Conservation (phyloP, 2,113 vertebrate species). For the Prunella fulvescens region DNA sequence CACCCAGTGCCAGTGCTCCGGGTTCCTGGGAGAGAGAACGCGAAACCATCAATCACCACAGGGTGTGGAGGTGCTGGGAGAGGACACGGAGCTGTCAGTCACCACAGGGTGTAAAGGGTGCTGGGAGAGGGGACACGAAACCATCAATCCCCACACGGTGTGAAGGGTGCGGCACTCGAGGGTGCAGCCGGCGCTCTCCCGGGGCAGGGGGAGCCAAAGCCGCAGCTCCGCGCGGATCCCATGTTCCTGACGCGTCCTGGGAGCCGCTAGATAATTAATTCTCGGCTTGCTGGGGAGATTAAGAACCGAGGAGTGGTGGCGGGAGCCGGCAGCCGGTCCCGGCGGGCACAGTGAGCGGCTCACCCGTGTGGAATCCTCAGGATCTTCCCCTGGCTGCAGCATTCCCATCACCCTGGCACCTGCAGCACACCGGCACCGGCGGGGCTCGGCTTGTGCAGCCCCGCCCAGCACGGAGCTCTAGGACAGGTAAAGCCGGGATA, state of each 20-base stretch:
- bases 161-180: accelerated
- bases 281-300: neutral
- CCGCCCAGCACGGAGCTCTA: neutral
- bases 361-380: neutral
- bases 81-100: no score
- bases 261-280: neutral
- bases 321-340: accelerated
- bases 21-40: neutral
- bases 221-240: accelerated
- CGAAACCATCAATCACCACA: neutral
- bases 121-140: no score
- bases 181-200: neutral
- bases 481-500: neutral
- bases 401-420: neutral
- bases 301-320: accelerated
- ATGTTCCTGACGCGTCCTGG: accelerated
- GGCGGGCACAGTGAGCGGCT: accelerated
- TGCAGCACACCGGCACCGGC: accelerated
- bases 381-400: neutral
- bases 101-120: no score
- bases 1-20: accelerated
- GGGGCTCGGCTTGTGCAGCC: accelerated
- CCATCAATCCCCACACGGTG: neutral
- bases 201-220: neutral
- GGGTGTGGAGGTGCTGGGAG: no score